phyloP scores from a whole-genome alignment of 2,888 invertebrate species.

The Pardosa pseudoannulata region DNA sequence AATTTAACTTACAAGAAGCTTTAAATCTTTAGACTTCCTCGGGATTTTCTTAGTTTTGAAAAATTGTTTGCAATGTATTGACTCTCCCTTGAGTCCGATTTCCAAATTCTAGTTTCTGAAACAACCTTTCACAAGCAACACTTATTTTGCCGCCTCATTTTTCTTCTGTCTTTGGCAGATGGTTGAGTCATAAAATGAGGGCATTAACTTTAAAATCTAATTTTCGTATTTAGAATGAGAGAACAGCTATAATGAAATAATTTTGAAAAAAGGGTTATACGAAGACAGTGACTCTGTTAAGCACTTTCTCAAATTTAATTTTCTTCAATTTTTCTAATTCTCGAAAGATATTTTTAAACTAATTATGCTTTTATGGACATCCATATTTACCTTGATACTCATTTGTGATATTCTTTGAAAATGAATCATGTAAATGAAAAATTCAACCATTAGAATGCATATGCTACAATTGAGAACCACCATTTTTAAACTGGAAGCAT shows the following conservation, averaged over 20 bases:
- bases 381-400: no score
- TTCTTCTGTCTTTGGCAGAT: conserved; percentile 56
- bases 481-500: no score
- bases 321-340: no score
- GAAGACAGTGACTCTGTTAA: no score
- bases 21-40: conserved; percentile 52
- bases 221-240: neutral
- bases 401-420: no score
- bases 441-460: no score
- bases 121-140: conserved; percentile 37
- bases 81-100: conserved; percentile 51
- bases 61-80: conserved; percentile 65
- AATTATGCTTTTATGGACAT: no score
- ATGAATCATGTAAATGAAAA: no score
- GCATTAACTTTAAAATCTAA: neutral
- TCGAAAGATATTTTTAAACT: no score
- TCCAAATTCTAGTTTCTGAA: conserved; percentile 49
- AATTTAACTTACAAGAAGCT: conserved; percentile 9
- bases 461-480: no score
- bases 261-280: no score
- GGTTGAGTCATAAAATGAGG: neutral
- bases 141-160: conserved; percentile 41
- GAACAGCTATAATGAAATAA: neutral
- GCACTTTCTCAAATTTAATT: no score
- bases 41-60: conserved; percentile 62